phyloP scores from a whole-genome alignment of 92 coral and sea anemone genomes.

The Scolanthus callimorphus region DNA sequence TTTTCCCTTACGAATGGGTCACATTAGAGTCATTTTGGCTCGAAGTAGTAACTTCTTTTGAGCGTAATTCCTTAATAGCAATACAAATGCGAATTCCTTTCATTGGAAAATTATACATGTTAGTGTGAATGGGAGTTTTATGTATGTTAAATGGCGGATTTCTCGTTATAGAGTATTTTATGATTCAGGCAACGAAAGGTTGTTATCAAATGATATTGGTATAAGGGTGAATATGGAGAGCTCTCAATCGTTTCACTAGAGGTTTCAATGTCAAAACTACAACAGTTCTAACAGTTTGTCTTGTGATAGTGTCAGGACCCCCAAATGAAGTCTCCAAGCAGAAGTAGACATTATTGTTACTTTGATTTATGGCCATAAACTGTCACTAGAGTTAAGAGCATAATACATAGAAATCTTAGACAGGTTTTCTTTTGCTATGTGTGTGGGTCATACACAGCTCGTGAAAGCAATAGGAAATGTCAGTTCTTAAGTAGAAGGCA shows the following conservation, averaged over 20 bases:
- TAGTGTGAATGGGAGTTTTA: not conserved
- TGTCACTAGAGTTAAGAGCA: not conserved
- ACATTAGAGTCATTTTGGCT: too few species aligned
- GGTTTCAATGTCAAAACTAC: not conserved
- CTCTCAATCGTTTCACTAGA: not conserved
- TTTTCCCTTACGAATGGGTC: too few species aligned
- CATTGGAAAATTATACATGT: not conserved
- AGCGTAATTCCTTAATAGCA: too few species aligned
- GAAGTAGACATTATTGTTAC: not conserved
- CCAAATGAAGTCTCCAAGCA: not conserved
- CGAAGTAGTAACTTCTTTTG: too few species aligned
- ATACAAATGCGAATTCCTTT: not conserved
- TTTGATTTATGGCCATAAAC: not conserved
- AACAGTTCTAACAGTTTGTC: not conserved
- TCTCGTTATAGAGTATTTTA: not conserved
- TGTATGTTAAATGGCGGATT: not conserved
- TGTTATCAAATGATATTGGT: not conserved
- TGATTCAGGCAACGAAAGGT: not conserved
- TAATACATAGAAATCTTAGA: not conserved
- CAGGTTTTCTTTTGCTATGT: not conserved
- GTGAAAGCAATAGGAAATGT: too few species aligned
- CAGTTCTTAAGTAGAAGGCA: too few species aligned
- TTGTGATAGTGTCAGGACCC: slow-evolving; percentile 1
- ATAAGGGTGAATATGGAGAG: not conserved
- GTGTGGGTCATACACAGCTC: too few species aligned